Base-by-base conservation (phyloP, 2,797 vertebrate species). In the Otus scops region DNA sequence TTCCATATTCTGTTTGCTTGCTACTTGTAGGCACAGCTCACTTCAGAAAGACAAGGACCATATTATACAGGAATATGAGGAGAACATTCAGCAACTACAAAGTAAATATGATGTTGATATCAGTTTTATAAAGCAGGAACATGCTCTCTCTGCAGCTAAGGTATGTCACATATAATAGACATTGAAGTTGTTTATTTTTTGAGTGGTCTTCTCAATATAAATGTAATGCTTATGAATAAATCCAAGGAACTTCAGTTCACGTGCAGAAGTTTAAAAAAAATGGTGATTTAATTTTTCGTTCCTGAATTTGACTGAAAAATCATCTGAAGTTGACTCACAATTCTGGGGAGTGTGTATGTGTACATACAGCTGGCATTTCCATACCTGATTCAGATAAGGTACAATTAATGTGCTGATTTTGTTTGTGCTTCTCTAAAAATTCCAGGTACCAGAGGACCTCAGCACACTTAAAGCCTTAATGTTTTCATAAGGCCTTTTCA, bases 141-240 rank as follows among this genome's bases (percentile, higher is more conserved):
- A 99, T 21, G 96, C 97, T 17, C 95, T 99, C 53, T 98, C 99
- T 76, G 97, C 98, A 78, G 97, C 98, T 59, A 99, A 99, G 99
- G 99, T 99, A 98, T 20, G 56, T 28, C 27, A 77, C 13, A 3
- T 60, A 7, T 23, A 65, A 67, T 4, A 88, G 51, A 48, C 50
- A 64, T 71, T 39, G 45, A 86, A 57, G 14, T 14, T 74, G 12
- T 36, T 75, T 28, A 3, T 34, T 84, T 86, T 64, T 22, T 8
- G 60, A 65, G 9, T 65, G 71, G 20, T 71, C n/a, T 91, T 23
- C 51, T 95, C 47, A 24, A 19, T 27, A 3, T 36, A 79, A 74
- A 4, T 45, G 3, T 21, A 39, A 61, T 47, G 13, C 4, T 59
- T 54, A 5, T 22, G 30, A 69, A 60, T 78, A 59, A 93, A 88